phyloP scores from a whole-genome alignment of 2,797 vertebrate genomes.

The Lemur catta region DNA sequence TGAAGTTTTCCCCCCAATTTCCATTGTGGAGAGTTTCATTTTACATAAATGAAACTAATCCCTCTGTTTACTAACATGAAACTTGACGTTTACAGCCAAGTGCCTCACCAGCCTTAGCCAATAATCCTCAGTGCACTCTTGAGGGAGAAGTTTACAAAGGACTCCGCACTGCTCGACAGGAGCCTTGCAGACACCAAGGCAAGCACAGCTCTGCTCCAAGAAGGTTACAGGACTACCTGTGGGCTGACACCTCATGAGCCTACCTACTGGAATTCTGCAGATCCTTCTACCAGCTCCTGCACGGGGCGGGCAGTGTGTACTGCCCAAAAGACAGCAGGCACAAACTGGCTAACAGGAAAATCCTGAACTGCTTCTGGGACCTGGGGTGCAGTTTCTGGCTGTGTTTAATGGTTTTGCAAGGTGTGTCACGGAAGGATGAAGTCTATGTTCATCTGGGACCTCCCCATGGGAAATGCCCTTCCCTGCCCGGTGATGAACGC shows the following conservation, averaged over 20 bases:
- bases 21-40: background rate
- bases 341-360: background rate
- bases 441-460: background rate
- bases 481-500: background rate
- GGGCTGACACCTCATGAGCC: background rate
- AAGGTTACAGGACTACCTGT: background rate
- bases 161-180: background rate
- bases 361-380: background rate
- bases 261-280: background rate
- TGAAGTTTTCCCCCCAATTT: background rate
- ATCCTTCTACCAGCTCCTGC: background rate
- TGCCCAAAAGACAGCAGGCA: background rate
- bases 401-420: background rate
- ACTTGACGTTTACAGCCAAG: conserved; percentile 45
- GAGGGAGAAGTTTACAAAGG: background rate
- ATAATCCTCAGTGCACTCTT: conserved; percentile 20
- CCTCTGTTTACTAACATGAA: conserved; percentile 57
- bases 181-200: background rate
- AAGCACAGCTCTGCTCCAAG: background rate
- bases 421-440: background rate
- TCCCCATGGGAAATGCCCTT: background rate
- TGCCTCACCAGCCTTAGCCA: conserved; percentile 36
- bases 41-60: conserved; percentile 47
- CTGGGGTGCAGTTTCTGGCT: too few relatives aligned
- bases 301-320: background rate